Conservation (phyloP, 2,113 vertebrate species). For the Columba janthina region DNA sequence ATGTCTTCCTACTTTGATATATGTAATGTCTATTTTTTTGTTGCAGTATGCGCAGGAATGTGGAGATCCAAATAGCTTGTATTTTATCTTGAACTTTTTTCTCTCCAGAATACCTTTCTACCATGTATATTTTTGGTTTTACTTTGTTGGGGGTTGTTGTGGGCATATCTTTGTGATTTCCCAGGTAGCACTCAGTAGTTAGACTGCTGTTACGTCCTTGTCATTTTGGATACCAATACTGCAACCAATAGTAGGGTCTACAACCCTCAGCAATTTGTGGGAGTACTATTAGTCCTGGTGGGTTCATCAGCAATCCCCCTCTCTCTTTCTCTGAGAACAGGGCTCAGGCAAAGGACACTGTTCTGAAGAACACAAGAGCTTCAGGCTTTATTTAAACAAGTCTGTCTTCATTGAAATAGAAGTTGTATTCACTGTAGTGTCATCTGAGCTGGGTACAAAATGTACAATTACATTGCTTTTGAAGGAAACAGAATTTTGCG, state of each 20-base stretch:
- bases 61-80: not conserved
- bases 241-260: not conserved
- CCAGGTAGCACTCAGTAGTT: not conserved
- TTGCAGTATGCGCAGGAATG: not conserved
- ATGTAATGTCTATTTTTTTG: not conserved
- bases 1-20: not conserved
- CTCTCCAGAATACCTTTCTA: not conserved
- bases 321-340: not conserved
- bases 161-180: not conserved
- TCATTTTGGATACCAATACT: not conserved
- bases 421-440: not conserved
- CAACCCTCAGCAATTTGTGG: not conserved
- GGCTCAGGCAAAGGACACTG: not conserved
- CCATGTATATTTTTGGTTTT: not conserved
- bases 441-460: not conserved
- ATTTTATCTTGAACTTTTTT: not conserved
- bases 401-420: not conserved
- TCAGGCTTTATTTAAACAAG: not conserved
- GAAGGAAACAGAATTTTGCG: not conserved
- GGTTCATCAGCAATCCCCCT: not conserved
- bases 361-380: not conserved
- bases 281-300: not conserved
- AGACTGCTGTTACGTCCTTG: not conserved
- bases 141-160: not conserved
- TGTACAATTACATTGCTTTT: not conserved